These are phyloP conservation scores for Gambusia affinis DNA, from an alignment of 2,113 vertebrate species.

Conservation along the genomic window DNA sequence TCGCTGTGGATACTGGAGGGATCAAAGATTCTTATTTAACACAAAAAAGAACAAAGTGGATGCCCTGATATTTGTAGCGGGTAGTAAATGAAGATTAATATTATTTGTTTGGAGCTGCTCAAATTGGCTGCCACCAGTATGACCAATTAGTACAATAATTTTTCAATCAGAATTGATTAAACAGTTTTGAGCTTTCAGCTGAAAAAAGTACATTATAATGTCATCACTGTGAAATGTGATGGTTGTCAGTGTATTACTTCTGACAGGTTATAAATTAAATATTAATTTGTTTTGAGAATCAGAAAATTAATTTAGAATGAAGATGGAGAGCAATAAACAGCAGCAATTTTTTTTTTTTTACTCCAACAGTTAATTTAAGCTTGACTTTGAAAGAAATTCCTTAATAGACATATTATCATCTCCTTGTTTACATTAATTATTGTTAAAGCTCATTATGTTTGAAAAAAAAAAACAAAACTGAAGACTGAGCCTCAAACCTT, in stretches of 20 bases:
- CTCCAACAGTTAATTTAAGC: neutral
- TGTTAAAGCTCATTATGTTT: neutral
- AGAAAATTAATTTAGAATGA: neutral
- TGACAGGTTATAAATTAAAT: neutral
- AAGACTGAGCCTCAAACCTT: neutral
- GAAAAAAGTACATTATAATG: neutral
- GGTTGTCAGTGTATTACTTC: neutral
- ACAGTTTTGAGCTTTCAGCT: neutral
- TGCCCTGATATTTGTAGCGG: neutral
- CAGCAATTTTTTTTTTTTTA: too few relatives aligned
- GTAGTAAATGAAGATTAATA: constrained; percentile 6
- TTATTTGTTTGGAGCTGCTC: neutral
- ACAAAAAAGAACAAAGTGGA: neutral
- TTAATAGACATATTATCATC: neutral
- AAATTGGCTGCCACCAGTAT: neutral
- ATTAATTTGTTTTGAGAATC: neutral
- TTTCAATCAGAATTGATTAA: neutral
- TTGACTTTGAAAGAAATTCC: neutral
- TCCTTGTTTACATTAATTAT: neutral
- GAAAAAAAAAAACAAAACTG: neutral
- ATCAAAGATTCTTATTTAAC: constrained; percentile 70
- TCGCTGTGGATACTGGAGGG: constrained; percentile 76
- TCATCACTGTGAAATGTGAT: neutral
- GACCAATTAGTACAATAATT: neutral
- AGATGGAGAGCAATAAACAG: neutral